A percentile compares a stretch with the other conserved stretches of the same genome.
These are phyloP conservation scores for Sphyrna mokarran DNA, from an alignment of 2,113 vertebrate species.

Conservation along the genomic window DNA sequence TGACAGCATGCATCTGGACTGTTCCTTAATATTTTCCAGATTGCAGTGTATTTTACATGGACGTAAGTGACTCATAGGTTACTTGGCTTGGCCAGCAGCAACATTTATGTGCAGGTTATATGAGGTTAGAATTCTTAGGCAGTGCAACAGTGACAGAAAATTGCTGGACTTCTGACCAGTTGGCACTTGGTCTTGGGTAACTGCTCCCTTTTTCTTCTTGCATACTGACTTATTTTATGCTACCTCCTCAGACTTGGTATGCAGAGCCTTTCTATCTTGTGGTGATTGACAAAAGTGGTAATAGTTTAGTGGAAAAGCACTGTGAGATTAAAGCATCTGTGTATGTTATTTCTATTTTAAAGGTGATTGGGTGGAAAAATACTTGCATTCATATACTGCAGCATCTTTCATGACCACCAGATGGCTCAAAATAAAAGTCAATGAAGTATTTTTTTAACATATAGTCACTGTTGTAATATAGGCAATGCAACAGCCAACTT, in stretches of 20 bases:
- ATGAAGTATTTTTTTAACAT: background rate
- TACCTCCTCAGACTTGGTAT: background rate
- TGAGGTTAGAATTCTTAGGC: background rate
- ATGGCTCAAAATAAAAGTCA: background rate
- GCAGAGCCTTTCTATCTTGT: background rate
- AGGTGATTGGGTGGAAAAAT: background rate
- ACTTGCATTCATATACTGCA: background rate
- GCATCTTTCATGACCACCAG: background rate
- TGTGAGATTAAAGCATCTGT: background rate
- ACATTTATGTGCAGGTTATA: background rate
- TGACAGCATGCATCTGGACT: background rate
- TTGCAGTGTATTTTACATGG: background rate
- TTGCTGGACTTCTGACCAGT: background rate
- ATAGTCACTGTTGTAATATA: background rate
- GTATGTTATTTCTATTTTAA: background rate
- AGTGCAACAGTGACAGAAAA: background rate
- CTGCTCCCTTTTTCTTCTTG: background rate
- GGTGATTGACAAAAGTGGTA: background rate
- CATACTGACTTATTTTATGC: background rate
- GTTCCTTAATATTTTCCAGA: slow-evolving; percentile 16
- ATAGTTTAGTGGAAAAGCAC: background rate
- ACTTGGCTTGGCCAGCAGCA: background rate
- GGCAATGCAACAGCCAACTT: background rate
- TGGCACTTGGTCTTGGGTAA: background rate
- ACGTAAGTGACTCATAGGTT: background rate